These are phyloP conservation scores for Parauchenoglanis punctatus DNA, from an alignment of 2,797 vertebrate genomes.

Conservation along the genomic window DNA sequence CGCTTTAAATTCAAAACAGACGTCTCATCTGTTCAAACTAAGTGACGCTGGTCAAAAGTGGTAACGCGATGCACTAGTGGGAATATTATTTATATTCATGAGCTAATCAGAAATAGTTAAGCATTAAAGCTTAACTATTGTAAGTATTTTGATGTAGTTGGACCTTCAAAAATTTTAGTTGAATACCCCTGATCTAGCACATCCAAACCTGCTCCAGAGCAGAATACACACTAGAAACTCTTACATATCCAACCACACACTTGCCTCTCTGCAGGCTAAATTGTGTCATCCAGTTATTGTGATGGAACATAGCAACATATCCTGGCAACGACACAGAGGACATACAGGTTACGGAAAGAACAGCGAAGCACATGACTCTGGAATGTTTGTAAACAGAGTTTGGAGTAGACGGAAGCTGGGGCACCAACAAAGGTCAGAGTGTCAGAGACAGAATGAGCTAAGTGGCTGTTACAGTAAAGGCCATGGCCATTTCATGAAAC, in stretches of 20 bases:
- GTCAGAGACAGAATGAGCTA: background rate
- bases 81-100: background rate
- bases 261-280: slow-evolving; percentile 29
- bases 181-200: background rate
- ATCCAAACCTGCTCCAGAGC: background rate
- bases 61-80: background rate
- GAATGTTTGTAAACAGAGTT: slow-evolving; percentile 68
- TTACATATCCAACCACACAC: background rate
- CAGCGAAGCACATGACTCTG: slow-evolving; percentile 62
- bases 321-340: slow-evolving; percentile 65
- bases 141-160: background rate
- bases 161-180: background rate
- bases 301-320: slow-evolving; percentile 63
- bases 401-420: background rate
- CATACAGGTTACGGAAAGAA: slow-evolving; percentile 60
- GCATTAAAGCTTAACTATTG: background rate
- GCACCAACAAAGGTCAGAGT: background rate
- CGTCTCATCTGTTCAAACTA: background rate
- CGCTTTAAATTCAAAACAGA: background rate
- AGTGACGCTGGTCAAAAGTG: background rate
- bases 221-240: background rate
- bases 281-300: slow-evolving; percentile 71
- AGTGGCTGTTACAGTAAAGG: background rate
- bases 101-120: background rate
- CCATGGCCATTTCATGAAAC: background rate